These are phyloP conservation scores for Tapirus indicus DNA, from an alignment of 2,797 vertebrate species.

Conservation along the genomic window DNA sequence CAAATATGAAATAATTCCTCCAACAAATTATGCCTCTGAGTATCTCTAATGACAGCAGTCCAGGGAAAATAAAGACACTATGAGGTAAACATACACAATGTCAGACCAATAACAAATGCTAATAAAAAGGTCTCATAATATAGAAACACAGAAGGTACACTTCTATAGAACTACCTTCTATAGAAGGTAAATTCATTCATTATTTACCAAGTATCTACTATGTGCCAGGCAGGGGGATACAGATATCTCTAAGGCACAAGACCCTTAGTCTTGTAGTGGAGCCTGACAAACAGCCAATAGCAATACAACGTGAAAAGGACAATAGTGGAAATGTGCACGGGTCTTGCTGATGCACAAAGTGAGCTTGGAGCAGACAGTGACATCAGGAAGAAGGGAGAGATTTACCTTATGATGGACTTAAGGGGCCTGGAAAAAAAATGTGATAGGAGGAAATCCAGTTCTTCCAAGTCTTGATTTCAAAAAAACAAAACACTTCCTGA, in stretches of 20 bases:
- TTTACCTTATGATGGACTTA: not conserved
- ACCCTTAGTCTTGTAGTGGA: not conserved
- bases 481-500: not conserved
- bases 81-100: not conserved
- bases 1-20: not conserved
- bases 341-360: not conserved
- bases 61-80: not conserved
- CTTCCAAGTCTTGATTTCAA: slow-evolving; percentile 3
- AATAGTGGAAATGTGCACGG: not conserved
- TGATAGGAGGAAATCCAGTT: not conserved
- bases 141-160: slow-evolving; percentile 63
- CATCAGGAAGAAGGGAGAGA: not conserved
- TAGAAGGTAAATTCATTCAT: slow-evolving; percentile 22
- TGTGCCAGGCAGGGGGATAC: not conserved
- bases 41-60: not conserved
- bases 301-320: not conserved
- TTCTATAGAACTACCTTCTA: too few species aligned
- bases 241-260: slow-evolving; percentile 32
- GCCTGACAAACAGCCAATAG: not conserved
- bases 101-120: slow-evolving; percentile 13
- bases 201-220: not conserved
- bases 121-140: slow-evolving; percentile 43
- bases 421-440: not conserved
- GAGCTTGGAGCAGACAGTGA: not conserved
- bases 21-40: not conserved